Evolutionary conservation across 2,888 invertebrate species (phyloP).

Genomic region (Mycalesis mineus): DNA sequence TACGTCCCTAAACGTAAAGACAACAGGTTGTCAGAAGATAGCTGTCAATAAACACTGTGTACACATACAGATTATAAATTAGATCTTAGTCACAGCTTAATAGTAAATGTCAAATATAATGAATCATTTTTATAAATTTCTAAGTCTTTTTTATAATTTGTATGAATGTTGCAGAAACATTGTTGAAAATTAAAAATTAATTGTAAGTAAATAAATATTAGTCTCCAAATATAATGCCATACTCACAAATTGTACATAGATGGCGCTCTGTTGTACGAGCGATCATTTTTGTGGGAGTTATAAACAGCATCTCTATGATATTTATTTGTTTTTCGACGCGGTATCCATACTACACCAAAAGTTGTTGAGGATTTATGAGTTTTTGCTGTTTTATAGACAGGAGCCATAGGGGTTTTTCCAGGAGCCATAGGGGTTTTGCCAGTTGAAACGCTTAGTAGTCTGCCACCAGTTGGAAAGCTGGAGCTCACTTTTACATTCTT

Average conservation of each 20-base stretch:
- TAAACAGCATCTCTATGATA: constrained; percentile 51
- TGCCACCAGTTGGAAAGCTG: constrained; percentile 19
- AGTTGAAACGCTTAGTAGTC: constrained; percentile 24
- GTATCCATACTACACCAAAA: constrained; percentile 67
- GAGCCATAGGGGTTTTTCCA: constrained; percentile 40
- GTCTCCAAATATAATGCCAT: too few relatives aligned
- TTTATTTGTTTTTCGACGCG: constrained; percentile 53
- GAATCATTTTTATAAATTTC: too few relatives aligned
- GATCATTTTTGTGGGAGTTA: constrained; percentile 49
- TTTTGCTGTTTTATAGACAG: constrained; percentile 43
- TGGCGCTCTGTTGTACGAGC: constrained; percentile 50
- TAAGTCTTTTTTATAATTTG: too few relatives aligned
- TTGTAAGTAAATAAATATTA: too few relatives aligned
- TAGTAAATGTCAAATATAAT: too few relatives aligned
- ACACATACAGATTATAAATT: too few relatives aligned
- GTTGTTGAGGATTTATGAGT: constrained; percentile 47
- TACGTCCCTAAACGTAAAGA: too few relatives aligned
- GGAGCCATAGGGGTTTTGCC: constrained; percentile 41
- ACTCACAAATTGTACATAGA: constrained; percentile 67
- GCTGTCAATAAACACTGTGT: too few relatives aligned
- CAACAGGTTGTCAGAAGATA: too few relatives aligned
- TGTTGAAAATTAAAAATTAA: too few relatives aligned
- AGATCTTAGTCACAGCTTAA: too few relatives aligned
- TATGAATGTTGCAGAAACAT: too few relatives aligned
- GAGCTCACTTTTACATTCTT: constrained; percentile 28